A percentile compares a stretch with the other conserved stretches of the same genome.
These are phyloP conservation scores for Emys orbicularis DNA, from an alignment of 2,797 vertebrate genomes.

Conservation along the genomic window DNA sequence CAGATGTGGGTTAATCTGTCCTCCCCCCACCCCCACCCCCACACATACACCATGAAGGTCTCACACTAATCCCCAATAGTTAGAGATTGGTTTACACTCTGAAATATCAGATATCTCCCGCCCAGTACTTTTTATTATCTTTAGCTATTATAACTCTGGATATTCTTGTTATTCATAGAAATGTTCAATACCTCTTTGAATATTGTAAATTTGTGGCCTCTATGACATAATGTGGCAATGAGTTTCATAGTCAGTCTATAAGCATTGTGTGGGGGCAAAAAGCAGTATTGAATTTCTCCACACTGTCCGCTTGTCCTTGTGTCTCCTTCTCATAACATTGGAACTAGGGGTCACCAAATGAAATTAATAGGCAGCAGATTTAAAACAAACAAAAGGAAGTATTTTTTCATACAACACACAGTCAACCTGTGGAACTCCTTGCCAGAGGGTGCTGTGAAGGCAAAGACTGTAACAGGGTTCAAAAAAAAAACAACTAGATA, in stretches of 20 bases:
- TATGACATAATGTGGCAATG: neutral
- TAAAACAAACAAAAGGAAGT: too few relatives aligned
- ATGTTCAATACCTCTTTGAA: fast-evolving
- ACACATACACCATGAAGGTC: neutral
- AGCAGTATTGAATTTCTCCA: too few relatives aligned
- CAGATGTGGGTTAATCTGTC: neutral
- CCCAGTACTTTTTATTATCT: neutral
- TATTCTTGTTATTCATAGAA: constrained; percentile 1
- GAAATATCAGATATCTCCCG: neutral
- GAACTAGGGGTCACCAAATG: too few relatives aligned
- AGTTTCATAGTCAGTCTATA: neutral
- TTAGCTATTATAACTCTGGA: neutral
- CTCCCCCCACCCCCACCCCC: neutral
- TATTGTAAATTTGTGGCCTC: neutral
- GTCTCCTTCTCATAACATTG: too few relatives aligned
- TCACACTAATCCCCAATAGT: neutral
- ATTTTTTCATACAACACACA: too few relatives aligned
- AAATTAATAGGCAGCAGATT: too few relatives aligned
- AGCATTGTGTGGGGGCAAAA: too few relatives aligned
- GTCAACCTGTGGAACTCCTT: too few relatives aligned
- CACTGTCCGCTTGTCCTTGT: too few relatives aligned
- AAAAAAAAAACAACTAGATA: too few relatives aligned
- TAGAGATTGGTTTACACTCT: neutral
- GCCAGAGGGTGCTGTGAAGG: too few relatives aligned
- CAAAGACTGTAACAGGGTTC: too few relatives aligned